phyloP scores from a whole-genome alignment of 2,888 invertebrate species.

The Dryomyza anilis region DNA sequence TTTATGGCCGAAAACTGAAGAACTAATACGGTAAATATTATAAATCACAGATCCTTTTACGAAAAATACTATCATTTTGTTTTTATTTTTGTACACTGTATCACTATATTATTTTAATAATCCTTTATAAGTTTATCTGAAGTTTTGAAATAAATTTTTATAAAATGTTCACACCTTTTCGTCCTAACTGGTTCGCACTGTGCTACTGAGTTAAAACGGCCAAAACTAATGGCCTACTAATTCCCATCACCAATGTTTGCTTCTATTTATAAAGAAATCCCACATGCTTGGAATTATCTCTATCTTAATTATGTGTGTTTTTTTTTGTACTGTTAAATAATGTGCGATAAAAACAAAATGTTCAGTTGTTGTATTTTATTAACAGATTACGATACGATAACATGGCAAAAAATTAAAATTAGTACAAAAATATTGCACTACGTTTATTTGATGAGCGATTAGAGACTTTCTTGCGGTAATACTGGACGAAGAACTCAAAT shows the following conservation, averaged over 20 bases:
- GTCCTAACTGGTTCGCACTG: background rate
- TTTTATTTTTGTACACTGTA: background rate
- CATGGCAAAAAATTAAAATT: background rate
- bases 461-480: too few relatives aligned
- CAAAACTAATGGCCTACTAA: conserved; percentile 33
- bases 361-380: conserved; percentile 17
- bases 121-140: too few relatives aligned
- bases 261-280: conserved; percentile 36
- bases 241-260: conserved; percentile 23
- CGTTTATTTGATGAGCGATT: conserved; percentile 1
- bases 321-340: too few relatives aligned
- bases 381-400: conserved; percentile 22
- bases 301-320: conserved; percentile 11
- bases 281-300: background rate
- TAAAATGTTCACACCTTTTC: background rate
- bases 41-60: too few relatives aligned
- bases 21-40: too few relatives aligned
- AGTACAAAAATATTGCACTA: too few relatives aligned
- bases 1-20: too few relatives aligned
- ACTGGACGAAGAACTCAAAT: too few relatives aligned
- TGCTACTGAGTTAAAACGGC: background rate
- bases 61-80: background rate
- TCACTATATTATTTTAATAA: too few relatives aligned
- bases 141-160: too few relatives aligned
- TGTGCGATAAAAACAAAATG: background rate